Evolutionary conservation across 2,888 invertebrate genomes (phyloP), one percentile per base, ranked within the genome.

Genomic region (Neoscelio sp.): DNA sequence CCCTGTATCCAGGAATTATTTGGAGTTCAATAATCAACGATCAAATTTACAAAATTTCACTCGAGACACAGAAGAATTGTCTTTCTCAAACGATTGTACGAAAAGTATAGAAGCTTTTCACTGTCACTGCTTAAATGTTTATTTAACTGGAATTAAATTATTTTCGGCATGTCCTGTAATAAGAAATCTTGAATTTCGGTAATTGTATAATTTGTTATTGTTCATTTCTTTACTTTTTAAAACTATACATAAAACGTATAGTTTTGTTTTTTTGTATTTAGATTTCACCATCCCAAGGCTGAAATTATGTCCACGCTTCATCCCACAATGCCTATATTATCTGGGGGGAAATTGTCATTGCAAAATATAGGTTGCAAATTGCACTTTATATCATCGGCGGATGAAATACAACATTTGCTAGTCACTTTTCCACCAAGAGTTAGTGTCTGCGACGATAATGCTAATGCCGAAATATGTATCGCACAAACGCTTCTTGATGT

Each of bases 241-340:
- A 13, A 0, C 20, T 18, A 38, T n/a, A 10, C 18, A 4, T 13
- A 12, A 28, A 7, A 17, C 18, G 10, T 1, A 30, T 50, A 5
- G 0, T n/a, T n/a, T 30, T 5, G 2, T 46, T 35, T 13, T 48
- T 18, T 20, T 13, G 4, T 15, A 4, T 73, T 3, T 71, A 90
- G 90, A 73, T 89, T 91, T 82, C 87, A 89, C 82, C 89, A 91
- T 82, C 88, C 90, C 18, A 89, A 88, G 78, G 85, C 87, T 20
- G 87, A 90, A 71, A 79, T 88, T 2, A 82, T 85, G 48, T 85
- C 88, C n/a, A 83, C 84, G 2, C 38, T 84, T 64, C 74, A 83
- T 83, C 85, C 86, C 8, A 85, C 84, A 65, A 80, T 86, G 20
- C 65, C 80, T 26, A 46, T 82, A 65, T 56, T 64, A 44, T 58